Percentiles rank a stretch among this genome's conserved stretches.
phyloP scores from a whole-genome alignment of 2,888 invertebrate genomes.

The Nymphalis polychloros region DNA sequence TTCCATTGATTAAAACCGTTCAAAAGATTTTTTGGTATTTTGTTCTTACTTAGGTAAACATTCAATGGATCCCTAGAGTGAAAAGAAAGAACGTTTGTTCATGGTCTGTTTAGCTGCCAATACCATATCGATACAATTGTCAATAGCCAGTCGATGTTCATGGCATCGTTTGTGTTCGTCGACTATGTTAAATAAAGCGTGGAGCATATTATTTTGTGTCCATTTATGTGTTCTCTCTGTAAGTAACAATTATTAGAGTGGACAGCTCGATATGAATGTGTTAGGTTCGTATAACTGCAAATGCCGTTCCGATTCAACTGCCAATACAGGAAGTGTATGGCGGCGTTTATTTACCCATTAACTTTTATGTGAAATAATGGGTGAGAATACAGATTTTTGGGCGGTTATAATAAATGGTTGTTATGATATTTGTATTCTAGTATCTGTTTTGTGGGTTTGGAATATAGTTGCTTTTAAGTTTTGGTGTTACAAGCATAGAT shows the following conservation, averaged over 20 bases:
- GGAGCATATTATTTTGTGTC: neutral
- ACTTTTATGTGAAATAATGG: neutral
- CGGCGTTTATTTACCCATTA: conserved; percentile 6
- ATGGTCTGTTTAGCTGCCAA: conserved; percentile 41
- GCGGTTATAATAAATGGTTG: neutral
- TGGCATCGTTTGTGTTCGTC: conserved; percentile 3
- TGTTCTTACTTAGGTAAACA: too few relatives aligned
- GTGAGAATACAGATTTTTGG: neutral
- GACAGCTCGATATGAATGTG: conserved; percentile 36
- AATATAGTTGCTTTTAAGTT: conserved; percentile 23
- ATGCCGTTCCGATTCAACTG: conserved; percentile 21
- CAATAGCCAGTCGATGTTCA: conserved; percentile 29
- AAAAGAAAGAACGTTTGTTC: conserved; percentile 37
- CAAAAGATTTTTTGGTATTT: too few relatives aligned
- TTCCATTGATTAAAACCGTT: too few relatives aligned
- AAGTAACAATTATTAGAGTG: conserved; percentile 16
- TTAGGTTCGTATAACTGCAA: conserved; percentile 41
- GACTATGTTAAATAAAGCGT: neutral
- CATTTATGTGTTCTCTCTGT: neutral
- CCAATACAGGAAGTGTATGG: conserved; percentile 28
- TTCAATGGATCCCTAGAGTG: neutral
- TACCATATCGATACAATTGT: conserved; percentile 22
- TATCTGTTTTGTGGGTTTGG: neutral
- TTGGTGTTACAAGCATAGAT: conserved; percentile 19
- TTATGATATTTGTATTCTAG: neutral